phyloP scores from a whole-genome alignment of 1,140 invertebrate species.

The Bactericera cockerelli region DNA sequence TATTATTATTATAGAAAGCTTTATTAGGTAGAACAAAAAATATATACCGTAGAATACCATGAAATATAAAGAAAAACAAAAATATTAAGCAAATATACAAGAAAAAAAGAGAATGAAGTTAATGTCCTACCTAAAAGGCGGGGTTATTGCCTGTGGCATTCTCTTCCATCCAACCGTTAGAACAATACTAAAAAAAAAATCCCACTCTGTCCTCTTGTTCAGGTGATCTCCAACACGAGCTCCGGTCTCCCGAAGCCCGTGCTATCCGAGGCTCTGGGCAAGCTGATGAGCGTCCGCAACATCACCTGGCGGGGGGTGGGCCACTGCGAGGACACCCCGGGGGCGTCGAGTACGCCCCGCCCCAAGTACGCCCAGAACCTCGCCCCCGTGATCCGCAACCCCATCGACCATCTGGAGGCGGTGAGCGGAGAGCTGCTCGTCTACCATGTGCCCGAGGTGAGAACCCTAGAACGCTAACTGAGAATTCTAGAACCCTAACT shows the following conservation, averaged over 20 bases:
- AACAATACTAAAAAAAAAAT: too few species aligned
- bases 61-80: too few species aligned
- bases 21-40: too few species aligned
- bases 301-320: conserved; percentile 44
- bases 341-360: conserved; percentile 27
- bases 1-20: too few species aligned
- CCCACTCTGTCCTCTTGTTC: too few species aligned
- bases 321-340: conserved; percentile 37
- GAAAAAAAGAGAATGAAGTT: too few species aligned
- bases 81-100: too few species aligned
- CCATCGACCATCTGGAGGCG: conserved; percentile 66
- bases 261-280: neutral
- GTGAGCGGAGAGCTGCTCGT: conserved; percentile 59
- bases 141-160: too few species aligned
- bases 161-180: too few species aligned
- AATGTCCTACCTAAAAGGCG: too few species aligned
- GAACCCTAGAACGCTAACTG: conserved; percentile 18
- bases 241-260: neutral
- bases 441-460: conserved; percentile 59
- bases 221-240: conserved; percentile 1
- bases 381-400: conserved; percentile 59
- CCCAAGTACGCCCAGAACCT: conserved; percentile 43
- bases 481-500: too few species aligned
- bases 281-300: conserved; percentile 37
- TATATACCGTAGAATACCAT: too few species aligned